Percentiles rank a stretch among this genome's conserved stretches.
Conservation (phyloP, 2,888 invertebrate genomes). For the Campoplex nolae region DNA sequence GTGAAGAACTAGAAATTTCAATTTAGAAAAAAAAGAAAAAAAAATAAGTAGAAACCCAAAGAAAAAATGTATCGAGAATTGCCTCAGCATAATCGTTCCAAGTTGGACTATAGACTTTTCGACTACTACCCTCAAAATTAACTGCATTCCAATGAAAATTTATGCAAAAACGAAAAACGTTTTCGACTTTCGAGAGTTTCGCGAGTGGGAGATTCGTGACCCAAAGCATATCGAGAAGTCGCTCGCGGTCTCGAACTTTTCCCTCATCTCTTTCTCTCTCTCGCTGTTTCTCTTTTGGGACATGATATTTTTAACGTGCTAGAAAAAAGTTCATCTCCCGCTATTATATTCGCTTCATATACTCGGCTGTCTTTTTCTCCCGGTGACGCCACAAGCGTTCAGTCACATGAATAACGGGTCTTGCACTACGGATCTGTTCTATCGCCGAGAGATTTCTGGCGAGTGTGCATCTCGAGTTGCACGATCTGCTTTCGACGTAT, state of each 20-base stretch:
- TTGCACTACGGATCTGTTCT: constrained; percentile 49
- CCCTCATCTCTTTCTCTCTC: constrained; percentile 27
- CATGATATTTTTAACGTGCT: constrained; percentile 50
- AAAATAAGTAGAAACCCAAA: background rate
- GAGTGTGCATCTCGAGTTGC: constrained; percentile 61
- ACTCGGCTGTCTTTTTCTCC: constrained; percentile 29
- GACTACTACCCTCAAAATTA: constrained; percentile 31
- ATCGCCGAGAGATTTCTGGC: constrained; percentile 44
- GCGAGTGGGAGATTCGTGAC: constrained; percentile 48
- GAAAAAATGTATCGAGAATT: constrained; percentile 6
- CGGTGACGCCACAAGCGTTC: constrained; percentile 46
- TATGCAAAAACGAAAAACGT: constrained; percentile 45
- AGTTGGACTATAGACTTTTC: background rate
- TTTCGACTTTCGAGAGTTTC: constrained; percentile 22
- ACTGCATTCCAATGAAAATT: constrained; percentile 45
- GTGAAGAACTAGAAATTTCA: constrained; percentile 43
- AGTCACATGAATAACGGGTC: constrained; percentile 65
- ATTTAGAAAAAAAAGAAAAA: constrained; percentile 27
- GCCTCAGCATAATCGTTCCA: constrained; percentile 31
- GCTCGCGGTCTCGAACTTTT: constrained; percentile 43
- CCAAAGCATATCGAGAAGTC: constrained; percentile 28
- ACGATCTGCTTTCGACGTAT: constrained; percentile 60
- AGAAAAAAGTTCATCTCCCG: constrained; percentile 50
- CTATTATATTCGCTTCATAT: constrained; percentile 38
- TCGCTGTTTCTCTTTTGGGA: constrained; percentile 7